Conservation (phyloP, 2,888 invertebrate species). For the Drosophila nr. medialis region DNA sequence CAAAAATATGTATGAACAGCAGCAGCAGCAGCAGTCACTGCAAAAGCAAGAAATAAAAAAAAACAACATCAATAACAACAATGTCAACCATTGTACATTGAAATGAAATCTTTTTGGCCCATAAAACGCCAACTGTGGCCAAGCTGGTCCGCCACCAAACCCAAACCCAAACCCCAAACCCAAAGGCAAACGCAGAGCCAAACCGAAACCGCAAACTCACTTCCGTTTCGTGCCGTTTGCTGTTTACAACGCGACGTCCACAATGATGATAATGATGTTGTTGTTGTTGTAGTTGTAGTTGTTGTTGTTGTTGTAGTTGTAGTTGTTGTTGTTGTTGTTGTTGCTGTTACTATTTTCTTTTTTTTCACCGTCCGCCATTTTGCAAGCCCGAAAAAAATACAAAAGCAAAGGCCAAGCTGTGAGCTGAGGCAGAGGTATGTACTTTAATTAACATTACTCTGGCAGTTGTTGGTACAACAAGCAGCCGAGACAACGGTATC, state of each 20-base stretch:
- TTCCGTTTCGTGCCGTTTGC: constrained; percentile 71
- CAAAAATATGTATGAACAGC: constrained; percentile 33
- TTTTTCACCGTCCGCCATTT: constrained; percentile 61
- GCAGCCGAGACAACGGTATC: constrained; percentile 8
- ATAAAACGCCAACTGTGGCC: constrained; percentile 77
- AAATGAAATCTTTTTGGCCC: constrained; percentile 80
- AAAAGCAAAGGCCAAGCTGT: constrained; percentile 17
- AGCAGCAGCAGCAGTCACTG: constrained; percentile 8
- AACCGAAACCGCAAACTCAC: constrained; percentile 75
- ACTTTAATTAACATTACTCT: constrained; percentile 68
- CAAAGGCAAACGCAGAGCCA: constrained; percentile 39
- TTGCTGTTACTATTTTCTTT: constrained; percentile 5
- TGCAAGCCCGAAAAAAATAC: constrained; percentile 40
- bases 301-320: constrained; percentile 10
- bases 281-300: constrained; percentile 6
- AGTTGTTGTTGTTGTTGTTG: constrained; percentile 8
- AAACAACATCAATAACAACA: constrained; percentile 43
- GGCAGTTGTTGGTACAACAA: constrained; percentile 4
- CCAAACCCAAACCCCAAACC: constrained; percentile 52
- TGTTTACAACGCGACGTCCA: constrained; percentile 42
- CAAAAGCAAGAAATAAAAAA: not conserved
- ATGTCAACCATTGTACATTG: constrained; percentile 64
- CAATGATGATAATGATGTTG: constrained; percentile 4
- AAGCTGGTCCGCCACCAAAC: constrained; percentile 50
- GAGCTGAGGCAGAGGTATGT: constrained; percentile 22